Evolutionary conservation across 2,113 vertebrate genomes (phyloP).

Genomic region (Holacanthus passer): DNA sequence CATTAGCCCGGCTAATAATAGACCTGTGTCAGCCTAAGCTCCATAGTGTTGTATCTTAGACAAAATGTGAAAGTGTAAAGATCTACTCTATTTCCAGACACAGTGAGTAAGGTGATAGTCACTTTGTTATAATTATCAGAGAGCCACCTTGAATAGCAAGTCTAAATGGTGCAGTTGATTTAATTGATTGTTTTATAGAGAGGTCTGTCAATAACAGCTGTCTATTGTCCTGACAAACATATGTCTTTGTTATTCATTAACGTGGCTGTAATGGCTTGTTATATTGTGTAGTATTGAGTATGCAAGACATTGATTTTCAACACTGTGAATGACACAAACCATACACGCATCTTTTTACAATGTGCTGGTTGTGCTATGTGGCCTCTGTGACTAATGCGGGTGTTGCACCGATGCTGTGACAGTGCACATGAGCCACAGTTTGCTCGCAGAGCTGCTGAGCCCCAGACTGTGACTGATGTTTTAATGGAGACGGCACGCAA

Average conservation of each 20-base stretch:
- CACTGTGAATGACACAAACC: constrained; percentile 28
- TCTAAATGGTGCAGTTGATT: constrained; percentile 56
- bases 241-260: constrained; percentile 43
- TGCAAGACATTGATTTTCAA: constrained; percentile 49
- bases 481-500: constrained; percentile 64
- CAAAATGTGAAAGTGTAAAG: constrained; percentile 18
- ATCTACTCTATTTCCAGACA: neutral
- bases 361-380: constrained; percentile 26
- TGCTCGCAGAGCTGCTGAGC: constrained; percentile 46
- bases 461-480: constrained; percentile 68
- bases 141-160: constrained; percentile 38
- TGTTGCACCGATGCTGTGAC: constrained; percentile 33
- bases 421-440: constrained; percentile 38
- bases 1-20: constrained; percentile 44
- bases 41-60: neutral
- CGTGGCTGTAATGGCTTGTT: constrained; percentile 26
- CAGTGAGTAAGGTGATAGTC: constrained; percentile 9
- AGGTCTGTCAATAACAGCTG: constrained; percentile 57
- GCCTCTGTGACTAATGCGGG: constrained; percentile 44
- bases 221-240: constrained; percentile 42
- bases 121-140: constrained; percentile 17
- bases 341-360: constrained; percentile 28
- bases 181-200: constrained; percentile 69
- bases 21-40: neutral
- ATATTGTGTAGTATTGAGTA: neutral